These are phyloP conservation scores for Caenorhabditis angaria DNA, from an alignment of 2,888 invertebrate genomes.

Conservation along the genomic window DNA sequence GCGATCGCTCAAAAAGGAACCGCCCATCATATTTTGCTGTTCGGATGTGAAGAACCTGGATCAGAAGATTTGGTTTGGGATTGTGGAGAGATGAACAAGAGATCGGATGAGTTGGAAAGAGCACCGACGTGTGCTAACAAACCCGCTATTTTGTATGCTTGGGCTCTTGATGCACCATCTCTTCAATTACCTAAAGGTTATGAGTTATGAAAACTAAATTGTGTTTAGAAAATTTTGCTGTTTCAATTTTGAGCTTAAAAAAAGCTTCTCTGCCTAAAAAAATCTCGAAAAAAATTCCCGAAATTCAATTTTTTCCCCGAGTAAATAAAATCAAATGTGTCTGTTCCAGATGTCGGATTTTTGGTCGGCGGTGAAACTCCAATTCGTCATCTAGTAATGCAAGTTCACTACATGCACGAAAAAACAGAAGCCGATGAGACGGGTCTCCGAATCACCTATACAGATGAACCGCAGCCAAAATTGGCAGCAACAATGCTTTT, in stretches of 20 bases:
- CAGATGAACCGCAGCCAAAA: conserved; percentile 76
- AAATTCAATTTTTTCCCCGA: neutral
- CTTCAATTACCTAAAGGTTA: conserved; percentile 81
- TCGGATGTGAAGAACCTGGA: conserved; percentile 86
- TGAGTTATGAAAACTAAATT: no score
- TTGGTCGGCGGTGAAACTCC: conserved; percentile 85
- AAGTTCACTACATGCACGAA: conserved; percentile 74
- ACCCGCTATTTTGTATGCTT: conserved; percentile 83
- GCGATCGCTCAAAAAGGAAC: conserved; percentile 90
- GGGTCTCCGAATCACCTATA: conserved; percentile 53
- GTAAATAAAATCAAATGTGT: no score
- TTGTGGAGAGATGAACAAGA: conserved; percentile 88
- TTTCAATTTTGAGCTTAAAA: no score
- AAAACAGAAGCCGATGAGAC: conserved; percentile 40
- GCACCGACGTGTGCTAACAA: conserved; percentile 82
- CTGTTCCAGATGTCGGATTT: conserved; percentile 81
- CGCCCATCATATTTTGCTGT: conserved; percentile 91
- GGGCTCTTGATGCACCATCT: conserved; percentile 90
- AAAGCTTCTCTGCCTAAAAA: no score
- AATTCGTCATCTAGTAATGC: conserved; percentile 89
- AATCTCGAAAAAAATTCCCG: neutral
- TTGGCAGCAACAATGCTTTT: conserved; percentile 89
- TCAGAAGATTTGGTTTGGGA: conserved; percentile 82
- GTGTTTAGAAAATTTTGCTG: no score
- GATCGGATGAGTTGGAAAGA: conserved; percentile 71